Base-by-base conservation (phyloP, 2,113 vertebrate species). In the Pangasianodon hypophthalmus region DNA sequence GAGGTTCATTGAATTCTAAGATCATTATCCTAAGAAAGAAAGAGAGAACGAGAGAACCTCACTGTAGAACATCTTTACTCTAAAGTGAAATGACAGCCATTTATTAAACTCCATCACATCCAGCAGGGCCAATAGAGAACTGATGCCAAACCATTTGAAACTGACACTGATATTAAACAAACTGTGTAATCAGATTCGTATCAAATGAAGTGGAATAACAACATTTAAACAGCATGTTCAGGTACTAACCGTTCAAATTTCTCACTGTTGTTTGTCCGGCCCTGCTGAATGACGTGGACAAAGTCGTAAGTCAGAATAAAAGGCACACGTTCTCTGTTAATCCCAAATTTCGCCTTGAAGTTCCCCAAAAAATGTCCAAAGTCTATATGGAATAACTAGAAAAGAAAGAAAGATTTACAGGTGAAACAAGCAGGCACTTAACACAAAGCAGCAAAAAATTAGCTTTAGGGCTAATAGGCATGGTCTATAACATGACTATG, bases 241-340 rank as follows among this genome's bases (percentile, higher is more conserved):
- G 60, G 73, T 48, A 89, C 90, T 75, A 8, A 98, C 98, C 98
- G 97, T 92, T 99, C 98, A 95, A 99, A 99, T 90, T 99, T 99
- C 96, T 99, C 98, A 0, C 95, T 99, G 94, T 99, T 99, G 93
- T 95, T 99, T 0, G 98, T 99, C 62, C 96, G 97, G 10, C 98
- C 98, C 93, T 99, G 96, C 93, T 99, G 98, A 92, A 99, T 99
- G 87, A 99, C 98, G 0, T 99, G 98, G 88, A 99, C 98, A 16
- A 99, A 99, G 94, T 99, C 98, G 0, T 99, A 99, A 0, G 98
- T 99, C 93, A 99, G 91, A 92, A 99, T 99, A 92, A 99, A 99
- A 5, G 98, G 98, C 90, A 99, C 98, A 1, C 98, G 97, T 91
- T 99, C 98, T 46, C 98, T 96, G 89, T 99, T 99, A 94, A 99